phyloP scores from a whole-genome alignment of 2,113 vertebrate genomes.

The Strigops habroptila region DNA sequence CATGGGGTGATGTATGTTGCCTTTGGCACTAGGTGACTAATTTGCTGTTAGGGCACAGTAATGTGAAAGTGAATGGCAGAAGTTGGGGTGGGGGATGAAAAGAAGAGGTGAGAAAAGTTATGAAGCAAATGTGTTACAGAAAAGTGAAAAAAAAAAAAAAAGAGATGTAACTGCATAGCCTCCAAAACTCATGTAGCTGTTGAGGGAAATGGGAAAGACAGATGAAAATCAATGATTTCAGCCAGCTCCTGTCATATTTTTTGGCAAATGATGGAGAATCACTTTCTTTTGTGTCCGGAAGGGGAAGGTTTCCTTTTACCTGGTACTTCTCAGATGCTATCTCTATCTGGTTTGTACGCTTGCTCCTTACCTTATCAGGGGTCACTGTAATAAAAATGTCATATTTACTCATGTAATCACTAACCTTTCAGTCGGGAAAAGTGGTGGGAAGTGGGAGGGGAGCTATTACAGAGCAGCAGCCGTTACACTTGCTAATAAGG shows the following conservation, averaged over 20 bases:
- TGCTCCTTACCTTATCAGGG: not conserved
- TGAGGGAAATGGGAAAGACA: not conserved
- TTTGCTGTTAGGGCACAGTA: not conserved
- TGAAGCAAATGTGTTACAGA: not conserved
- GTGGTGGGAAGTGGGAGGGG: not conserved
- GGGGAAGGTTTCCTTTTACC: not conserved
- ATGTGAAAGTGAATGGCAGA: not conserved
- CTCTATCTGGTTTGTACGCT: not conserved
- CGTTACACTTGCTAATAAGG: not conserved
- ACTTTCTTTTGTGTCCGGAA: not conserved
- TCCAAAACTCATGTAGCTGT: not conserved
- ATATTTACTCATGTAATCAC: not conserved
- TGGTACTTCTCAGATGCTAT: not conserved
- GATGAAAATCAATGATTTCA: not conserved
- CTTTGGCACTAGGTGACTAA: not conserved
- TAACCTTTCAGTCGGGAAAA: not conserved
- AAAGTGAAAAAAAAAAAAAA: not conserved
- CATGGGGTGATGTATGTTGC: not conserved
- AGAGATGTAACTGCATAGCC: not conserved
- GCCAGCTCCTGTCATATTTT: not conserved
- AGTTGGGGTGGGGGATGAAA: not conserved
- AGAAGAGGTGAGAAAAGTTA: not conserved
- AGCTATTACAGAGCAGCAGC: not conserved
- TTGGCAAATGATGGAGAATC: not conserved
- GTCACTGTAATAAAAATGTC: not conserved